phyloP scores from a whole-genome alignment of 2,113 vertebrate species.

The Promerops cafer region DNA sequence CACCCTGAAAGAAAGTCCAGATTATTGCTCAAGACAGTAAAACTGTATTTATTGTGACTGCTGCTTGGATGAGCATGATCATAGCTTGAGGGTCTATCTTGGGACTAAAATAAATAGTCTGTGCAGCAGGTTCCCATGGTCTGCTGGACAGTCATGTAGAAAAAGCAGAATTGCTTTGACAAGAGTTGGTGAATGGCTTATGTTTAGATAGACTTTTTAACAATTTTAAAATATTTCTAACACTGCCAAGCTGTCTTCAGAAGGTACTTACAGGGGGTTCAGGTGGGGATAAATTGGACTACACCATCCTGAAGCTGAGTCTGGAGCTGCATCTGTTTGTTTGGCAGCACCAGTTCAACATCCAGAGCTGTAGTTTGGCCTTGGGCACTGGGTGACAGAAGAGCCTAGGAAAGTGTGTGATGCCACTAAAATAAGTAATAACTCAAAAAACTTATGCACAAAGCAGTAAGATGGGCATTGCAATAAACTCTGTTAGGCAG shows the following conservation, averaged over 20 bases:
- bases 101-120: slow-evolving; percentile 42
- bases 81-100: slow-evolving; percentile 21
- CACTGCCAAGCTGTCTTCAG: slow-evolving; percentile 30
- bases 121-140: slow-evolving; percentile 45
- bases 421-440: not conserved
- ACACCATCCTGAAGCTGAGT: not conserved
- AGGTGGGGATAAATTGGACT: slow-evolving; percentile 41
- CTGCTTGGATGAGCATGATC: slow-evolving; percentile 6
- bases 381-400: not conserved
- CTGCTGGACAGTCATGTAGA: slow-evolving; percentile 14
- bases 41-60: not conserved
- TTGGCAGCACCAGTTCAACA: not conserved
- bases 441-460: not conserved
- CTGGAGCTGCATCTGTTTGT: not conserved
- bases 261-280: not conserved
- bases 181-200: slow-evolving; percentile 34
- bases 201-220: slow-evolving; percentile 61
- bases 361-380: not conserved
- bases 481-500: not conserved
- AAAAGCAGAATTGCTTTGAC: slow-evolving; percentile 61
- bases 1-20: not conserved
- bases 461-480: not conserved
- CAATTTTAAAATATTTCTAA: slow-evolving; percentile 44
- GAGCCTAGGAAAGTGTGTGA: not conserved
- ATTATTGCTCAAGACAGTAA: slow-evolving; percentile 13